Percentiles rank a stretch among this genome's conserved stretches.
Evolutionary conservation across 2,888 invertebrate genomes (phyloP).

Genomic region (Spodoptera littoralis): DNA sequence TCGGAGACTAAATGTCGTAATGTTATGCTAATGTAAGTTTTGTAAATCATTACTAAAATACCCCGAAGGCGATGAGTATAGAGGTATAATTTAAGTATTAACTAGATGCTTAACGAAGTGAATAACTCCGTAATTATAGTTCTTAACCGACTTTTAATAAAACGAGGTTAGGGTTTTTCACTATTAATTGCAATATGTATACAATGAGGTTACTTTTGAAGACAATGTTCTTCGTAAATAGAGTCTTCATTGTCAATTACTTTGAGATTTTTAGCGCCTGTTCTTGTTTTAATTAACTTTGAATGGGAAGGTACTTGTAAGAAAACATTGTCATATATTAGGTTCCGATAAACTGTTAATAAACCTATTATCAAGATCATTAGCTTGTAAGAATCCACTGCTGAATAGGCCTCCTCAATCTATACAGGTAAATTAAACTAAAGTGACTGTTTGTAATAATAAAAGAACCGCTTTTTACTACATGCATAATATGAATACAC

Average conservation of each 20-base stretch:
- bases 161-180: constrained; percentile 34
- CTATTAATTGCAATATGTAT: constrained; percentile 17
- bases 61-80: constrained; percentile 18
- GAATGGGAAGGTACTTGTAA: neutral
- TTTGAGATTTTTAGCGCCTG: constrained; percentile 19
- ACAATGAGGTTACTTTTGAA: constrained; percentile 26
- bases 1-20: too few relatives aligned
- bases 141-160: constrained; percentile 23
- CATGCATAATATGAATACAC: too few relatives aligned
- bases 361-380: too few relatives aligned
- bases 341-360: too few relatives aligned
- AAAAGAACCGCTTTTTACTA: too few relatives aligned
- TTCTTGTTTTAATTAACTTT: constrained; percentile 12
- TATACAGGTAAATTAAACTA: too few relatives aligned
- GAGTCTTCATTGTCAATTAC: constrained; percentile 16
- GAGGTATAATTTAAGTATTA: constrained; percentile 14
- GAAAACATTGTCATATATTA: neutral
- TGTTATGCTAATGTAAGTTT: constrained; percentile 17
- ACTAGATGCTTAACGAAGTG: constrained; percentile 40
- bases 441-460: too few relatives aligned
- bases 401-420: too few relatives aligned
- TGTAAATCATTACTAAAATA: constrained; percentile 44
- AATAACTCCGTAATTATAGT: constrained; percentile 41
- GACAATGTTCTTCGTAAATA: constrained; percentile 23
- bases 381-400: too few relatives aligned